A percentile compares a stretch with the other conserved stretches of the same genome.
Evolutionary conservation across 1,140 invertebrate genomes (phyloP).

Genomic region (Drosophila persimilis): DNA sequence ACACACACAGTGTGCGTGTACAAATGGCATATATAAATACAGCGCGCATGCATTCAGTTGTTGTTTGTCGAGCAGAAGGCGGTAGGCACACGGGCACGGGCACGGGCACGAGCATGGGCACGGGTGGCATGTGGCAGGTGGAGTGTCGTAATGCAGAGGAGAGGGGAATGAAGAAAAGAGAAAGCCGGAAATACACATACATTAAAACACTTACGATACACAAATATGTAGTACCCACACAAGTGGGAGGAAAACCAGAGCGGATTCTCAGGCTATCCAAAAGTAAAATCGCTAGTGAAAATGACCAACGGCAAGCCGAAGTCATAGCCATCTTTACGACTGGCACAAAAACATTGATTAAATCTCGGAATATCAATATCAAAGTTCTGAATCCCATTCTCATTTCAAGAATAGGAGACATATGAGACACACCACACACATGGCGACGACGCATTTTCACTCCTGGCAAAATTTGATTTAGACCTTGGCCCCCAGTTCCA

Average conservation of each 20-base stretch:
- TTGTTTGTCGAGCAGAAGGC: conserved; percentile 40
- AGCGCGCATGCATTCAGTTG: conserved; percentile 66
- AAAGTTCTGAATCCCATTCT: conserved; percentile 19
- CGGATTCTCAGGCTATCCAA: conserved; percentile 4
- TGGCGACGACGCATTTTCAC: too few relatives aligned
- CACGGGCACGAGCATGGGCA: neutral
- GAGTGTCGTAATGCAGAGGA: neutral
- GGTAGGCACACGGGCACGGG: too few relatives aligned
- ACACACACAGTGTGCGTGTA: conserved; percentile 37
- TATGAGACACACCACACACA: conserved; percentile 2
- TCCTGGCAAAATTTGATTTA: too few relatives aligned
- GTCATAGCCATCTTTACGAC: conserved; percentile 2
- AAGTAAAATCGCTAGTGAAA: conserved; percentile 6
- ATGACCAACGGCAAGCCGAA: conserved; percentile 17
- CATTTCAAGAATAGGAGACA: conserved; percentile 36
- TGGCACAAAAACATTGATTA: conserved; percentile 27
- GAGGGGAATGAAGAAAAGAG: conserved; percentile 22
- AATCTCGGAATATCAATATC: conserved; percentile 18
- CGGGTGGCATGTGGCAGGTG: conserved; percentile 1
- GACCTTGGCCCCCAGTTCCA: too few relatives aligned
- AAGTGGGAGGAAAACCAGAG: conserved; percentile 40
- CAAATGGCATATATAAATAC: conserved; percentile 80
- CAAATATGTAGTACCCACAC: conserved; percentile 14
- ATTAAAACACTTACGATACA: conserved; percentile 74
- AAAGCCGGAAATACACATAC: conserved; percentile 71